phyloP scores from a whole-genome alignment of 2,888 invertebrate genomes.

The Ophion ventricosus region DNA sequence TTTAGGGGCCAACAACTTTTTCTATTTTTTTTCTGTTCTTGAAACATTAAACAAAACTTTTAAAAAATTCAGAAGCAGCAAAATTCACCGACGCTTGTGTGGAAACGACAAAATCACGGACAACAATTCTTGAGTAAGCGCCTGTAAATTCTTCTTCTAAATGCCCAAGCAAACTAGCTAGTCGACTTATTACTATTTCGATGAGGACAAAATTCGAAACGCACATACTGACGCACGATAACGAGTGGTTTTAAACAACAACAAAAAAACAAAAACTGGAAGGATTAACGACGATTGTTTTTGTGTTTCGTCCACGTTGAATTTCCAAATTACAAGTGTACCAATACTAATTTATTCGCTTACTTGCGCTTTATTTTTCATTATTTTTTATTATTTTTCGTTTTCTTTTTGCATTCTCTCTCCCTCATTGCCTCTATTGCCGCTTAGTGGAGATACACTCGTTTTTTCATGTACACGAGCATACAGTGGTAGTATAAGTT shows the following conservation, averaged over 20 bases:
- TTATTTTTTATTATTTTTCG: constrained; percentile 30
- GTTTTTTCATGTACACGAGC: constrained; percentile 51
- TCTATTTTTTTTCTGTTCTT: too few species aligned
- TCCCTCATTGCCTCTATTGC: constrained; percentile 12
- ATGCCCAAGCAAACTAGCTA: too few species aligned
- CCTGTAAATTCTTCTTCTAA: too few species aligned
- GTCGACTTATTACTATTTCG: too few species aligned
- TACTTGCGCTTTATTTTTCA: constrained; percentile 51
- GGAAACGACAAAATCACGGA: too few species aligned
- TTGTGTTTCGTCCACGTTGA: neutral
- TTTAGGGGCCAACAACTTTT: too few species aligned
- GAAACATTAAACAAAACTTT: too few species aligned
- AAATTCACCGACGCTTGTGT: too few species aligned
- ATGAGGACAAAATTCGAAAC: neutral
- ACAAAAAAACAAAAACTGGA: neutral
- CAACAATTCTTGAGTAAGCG: too few species aligned
- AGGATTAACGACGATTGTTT: neutral
- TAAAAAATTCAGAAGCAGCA: too few species aligned
- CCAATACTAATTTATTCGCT: constrained; percentile 55
- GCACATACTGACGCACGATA: neutral
- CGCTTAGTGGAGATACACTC: constrained; percentile 51
- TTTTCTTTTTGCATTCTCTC: neutral
- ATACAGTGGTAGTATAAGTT: constrained; percentile 46
- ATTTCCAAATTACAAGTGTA: constrained; percentile 11
- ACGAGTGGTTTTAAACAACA: neutral